Percentiles rank a stretch among this genome's conserved stretches.
These are phyloP conservation scores for Salarias fasciatus DNA, from an alignment of 2,797 vertebrate genomes.

Conservation along the genomic window DNA sequence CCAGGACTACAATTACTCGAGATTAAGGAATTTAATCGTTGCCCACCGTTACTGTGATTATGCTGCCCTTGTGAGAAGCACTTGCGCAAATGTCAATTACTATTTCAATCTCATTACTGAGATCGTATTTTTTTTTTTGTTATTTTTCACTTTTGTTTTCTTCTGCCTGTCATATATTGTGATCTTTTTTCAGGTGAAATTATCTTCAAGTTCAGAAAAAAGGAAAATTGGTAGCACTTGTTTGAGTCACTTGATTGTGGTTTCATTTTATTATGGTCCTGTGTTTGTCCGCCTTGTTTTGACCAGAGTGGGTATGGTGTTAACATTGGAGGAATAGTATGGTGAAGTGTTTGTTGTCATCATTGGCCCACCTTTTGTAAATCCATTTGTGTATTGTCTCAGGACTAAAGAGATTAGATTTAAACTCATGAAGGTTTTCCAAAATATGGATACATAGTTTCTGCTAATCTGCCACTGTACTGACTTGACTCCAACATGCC, in stretches of 20 bases:
- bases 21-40: too few relatives aligned
- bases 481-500: too few relatives aligned
- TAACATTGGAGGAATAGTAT: conserved; percentile 18
- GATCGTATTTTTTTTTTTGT: conserved; percentile 3
- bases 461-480: too few relatives aligned
- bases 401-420: conserved; percentile 38
- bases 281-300: conserved; percentile 8
- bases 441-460: neutral
- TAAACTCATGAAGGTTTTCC: conserved; percentile 18
- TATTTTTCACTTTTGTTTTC: conserved; percentile 21
- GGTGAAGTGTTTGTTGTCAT: conserved; percentile 3
- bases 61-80: conserved; percentile 15
- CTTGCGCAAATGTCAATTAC: conserved; percentile 11
- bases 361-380: conserved; percentile 29
- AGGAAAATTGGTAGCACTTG: conserved; percentile 36
- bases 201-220: conserved; percentile 14
- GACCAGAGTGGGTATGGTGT: conserved; percentile 25
- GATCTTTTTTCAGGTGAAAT: conserved; percentile 23
- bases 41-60: conserved; percentile 26
- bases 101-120: conserved; percentile 23
- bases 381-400: conserved; percentile 49
- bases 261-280: conserved; percentile 22
- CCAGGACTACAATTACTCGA: too few relatives aligned
- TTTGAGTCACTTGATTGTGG: conserved; percentile 43
- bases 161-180: conserved; percentile 34